Percentiles rank a stretch among this genome's conserved stretches.
These are phyloP conservation scores for Temnothorax unifasciatus DNA, from an alignment of 2,888 invertebrate species.

Conservation along the genomic window DNA sequence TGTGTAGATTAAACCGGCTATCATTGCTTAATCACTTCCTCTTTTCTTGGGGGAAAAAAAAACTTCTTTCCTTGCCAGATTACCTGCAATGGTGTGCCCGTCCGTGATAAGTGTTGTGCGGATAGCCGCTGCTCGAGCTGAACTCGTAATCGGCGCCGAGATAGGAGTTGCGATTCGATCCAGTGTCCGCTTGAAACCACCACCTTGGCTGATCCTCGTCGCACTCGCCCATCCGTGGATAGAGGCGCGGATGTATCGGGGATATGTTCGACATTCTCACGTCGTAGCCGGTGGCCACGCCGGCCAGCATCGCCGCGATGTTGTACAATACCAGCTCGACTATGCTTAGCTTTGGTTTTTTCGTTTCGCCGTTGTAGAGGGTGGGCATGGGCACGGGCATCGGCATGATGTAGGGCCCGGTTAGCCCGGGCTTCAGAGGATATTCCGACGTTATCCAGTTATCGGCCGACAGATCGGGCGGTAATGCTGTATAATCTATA, in stretches of 20 bases:
- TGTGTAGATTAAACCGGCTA: background rate
- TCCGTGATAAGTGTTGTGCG: constrained; percentile 97
- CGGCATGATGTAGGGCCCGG: constrained; percentile 84
- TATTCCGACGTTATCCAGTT: constrained; percentile 82
- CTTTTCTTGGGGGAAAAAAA: background rate
- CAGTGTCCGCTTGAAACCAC: constrained; percentile 81
- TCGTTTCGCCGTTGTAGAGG: constrained; percentile 92
- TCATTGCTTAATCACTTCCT: background rate
- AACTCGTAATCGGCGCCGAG: constrained; percentile 88
- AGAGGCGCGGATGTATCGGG: constrained; percentile 93
- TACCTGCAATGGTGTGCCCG: constrained; percentile 91
- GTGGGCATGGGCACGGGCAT: constrained; percentile 93
- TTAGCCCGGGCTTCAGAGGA: constrained; percentile 82
- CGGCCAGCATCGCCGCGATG: constrained; percentile 96
- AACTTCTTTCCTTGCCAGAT: background rate
- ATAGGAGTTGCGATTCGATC: constrained; percentile 84
- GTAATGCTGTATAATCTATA: constrained; percentile 84
- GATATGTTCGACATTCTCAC: constrained; percentile 95
- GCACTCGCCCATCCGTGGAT: constrained; percentile 87
- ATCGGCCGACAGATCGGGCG: constrained; percentile 79
- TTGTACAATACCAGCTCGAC: constrained; percentile 94
- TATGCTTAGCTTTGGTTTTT: constrained; percentile 90
- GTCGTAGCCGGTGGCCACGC: constrained; percentile 97
- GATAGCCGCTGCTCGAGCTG: constrained; percentile 88
- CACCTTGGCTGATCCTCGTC: constrained; percentile 83